Evolutionary conservation across 2,888 invertebrate genomes (phyloP).

Genomic region (Mayetiola destructor): DNA sequence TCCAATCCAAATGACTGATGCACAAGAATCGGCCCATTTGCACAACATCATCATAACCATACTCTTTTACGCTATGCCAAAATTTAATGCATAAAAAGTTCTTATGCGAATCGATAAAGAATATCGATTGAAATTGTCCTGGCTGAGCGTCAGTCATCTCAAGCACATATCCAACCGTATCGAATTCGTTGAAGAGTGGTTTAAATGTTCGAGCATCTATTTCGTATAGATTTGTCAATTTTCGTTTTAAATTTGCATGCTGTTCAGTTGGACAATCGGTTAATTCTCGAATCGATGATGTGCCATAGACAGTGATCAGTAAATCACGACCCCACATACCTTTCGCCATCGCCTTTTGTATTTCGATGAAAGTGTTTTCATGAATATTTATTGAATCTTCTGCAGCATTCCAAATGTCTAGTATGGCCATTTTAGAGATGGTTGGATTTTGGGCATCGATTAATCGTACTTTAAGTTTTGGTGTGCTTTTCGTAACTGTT

Average conservation of each 20-base stretch:
- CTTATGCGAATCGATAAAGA: slow-evolving; percentile 41
- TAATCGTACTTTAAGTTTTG: slow-evolving; percentile 32
- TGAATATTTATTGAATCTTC: slow-evolving; percentile 42
- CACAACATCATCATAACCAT: slow-evolving; percentile 41
- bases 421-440: slow-evolving; percentile 29
- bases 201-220: slow-evolving; percentile 28
- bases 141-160: slow-evolving; percentile 28
- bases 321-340: slow-evolving; percentile 35
- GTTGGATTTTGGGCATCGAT: slow-evolving; percentile 27
- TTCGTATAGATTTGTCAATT: slow-evolving; percentile 37
- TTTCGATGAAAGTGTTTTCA: slow-evolving; percentile 40
- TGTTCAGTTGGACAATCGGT: background rate
- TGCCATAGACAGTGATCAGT: slow-evolving; percentile 39
- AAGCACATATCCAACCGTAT: slow-evolving; percentile 54
- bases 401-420: slow-evolving; percentile 58
- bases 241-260: slow-evolving; percentile 27
- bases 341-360: slow-evolving; percentile 43
- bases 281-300: background rate
- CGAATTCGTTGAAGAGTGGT: slow-evolving; percentile 51
- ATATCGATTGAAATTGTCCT: slow-evolving; percentile 40
- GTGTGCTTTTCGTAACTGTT: slow-evolving; percentile 27
- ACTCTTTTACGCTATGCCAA: slow-evolving; percentile 40
- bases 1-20: slow-evolving; percentile 49
- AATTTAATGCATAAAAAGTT: slow-evolving; percentile 41
- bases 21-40: slow-evolving; percentile 42